These are phyloP conservation scores for Aphelocoma californica DNA, from an alignment of 2,797 vertebrate genomes.

Conservation along the genomic window DNA sequence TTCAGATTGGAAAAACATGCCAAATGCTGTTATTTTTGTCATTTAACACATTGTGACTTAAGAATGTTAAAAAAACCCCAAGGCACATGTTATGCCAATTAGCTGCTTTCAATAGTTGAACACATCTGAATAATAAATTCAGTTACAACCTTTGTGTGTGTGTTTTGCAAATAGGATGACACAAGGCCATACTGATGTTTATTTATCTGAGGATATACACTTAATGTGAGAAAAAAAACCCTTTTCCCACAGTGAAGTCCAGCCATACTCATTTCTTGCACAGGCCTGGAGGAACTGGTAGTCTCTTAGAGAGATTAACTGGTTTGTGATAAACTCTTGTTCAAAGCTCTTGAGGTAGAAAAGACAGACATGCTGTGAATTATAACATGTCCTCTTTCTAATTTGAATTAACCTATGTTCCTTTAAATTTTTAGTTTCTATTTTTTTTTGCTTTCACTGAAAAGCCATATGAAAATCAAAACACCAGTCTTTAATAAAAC, in stretches of 20 bases:
- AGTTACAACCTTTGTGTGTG: neutral
- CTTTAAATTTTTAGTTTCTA: neutral
- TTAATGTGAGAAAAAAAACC: neutral
- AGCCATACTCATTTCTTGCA: neutral
- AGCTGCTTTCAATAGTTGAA: neutral
- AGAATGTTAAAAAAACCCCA: neutral
- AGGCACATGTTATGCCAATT: neutral
- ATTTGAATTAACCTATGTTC: neutral
- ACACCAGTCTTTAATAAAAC: neutral
- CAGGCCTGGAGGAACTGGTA: neutral
- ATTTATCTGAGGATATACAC: neutral
- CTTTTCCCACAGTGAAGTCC: neutral
- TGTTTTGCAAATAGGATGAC: neutral
- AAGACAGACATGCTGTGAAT: neutral
- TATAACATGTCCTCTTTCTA: neutral
- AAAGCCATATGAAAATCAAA: neutral
- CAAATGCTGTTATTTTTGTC: neutral
- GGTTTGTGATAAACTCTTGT: neutral
- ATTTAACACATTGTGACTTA: neutral
- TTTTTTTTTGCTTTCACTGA: neutral
- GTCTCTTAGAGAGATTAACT: neutral
- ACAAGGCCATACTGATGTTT: neutral
- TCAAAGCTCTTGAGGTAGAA: neutral
- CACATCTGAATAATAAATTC: slow-evolving; percentile 26
- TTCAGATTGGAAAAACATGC: neutral